Conservation (phyloP, 2,888 invertebrate genomes). For the Chloroclysta siterata region DNA sequence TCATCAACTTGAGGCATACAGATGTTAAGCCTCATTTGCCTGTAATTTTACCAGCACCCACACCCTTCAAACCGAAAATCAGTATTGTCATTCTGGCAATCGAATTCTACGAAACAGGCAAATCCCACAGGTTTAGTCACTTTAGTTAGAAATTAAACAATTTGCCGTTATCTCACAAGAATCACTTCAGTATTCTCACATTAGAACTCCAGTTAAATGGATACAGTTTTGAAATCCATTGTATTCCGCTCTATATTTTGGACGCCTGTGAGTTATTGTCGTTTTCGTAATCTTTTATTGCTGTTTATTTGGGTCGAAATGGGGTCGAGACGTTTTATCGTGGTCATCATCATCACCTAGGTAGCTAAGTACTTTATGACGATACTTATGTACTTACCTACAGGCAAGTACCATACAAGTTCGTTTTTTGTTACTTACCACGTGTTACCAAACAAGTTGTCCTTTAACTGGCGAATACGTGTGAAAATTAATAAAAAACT, state of each 20-base stretch:
- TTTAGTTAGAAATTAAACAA: conserved; percentile 14
- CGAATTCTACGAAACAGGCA: not conserved
- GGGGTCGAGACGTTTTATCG: conserved; percentile 10
- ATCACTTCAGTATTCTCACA: conserved; percentile 28
- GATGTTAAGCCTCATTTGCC: too few species aligned
- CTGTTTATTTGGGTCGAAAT: conserved; percentile 16
- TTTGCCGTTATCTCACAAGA: conserved; percentile 11
- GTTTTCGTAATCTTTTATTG: conserved; percentile 28
- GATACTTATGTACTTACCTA: not conserved
- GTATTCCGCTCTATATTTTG: conserved; percentile 24
- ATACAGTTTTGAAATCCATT: conserved; percentile 31
- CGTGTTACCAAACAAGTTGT: too few species aligned
- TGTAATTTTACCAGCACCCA: too few species aligned
- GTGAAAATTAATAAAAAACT: too few species aligned
- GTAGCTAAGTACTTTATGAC: not conserved
- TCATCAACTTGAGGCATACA: too few species aligned
- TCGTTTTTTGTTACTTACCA: too few species aligned
- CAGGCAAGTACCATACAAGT: too few species aligned
- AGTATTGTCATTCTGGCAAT: too few species aligned
- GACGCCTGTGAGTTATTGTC: conserved; percentile 30
- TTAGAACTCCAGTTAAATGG: conserved; percentile 6
- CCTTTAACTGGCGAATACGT: too few species aligned
- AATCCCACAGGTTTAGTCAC: conserved; percentile 7
- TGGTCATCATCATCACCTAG: conserved; percentile 14
- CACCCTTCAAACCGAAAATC: too few species aligned